Conservation (phyloP, 2,113 vertebrate species). For the Apeltes quadracus region DNA sequence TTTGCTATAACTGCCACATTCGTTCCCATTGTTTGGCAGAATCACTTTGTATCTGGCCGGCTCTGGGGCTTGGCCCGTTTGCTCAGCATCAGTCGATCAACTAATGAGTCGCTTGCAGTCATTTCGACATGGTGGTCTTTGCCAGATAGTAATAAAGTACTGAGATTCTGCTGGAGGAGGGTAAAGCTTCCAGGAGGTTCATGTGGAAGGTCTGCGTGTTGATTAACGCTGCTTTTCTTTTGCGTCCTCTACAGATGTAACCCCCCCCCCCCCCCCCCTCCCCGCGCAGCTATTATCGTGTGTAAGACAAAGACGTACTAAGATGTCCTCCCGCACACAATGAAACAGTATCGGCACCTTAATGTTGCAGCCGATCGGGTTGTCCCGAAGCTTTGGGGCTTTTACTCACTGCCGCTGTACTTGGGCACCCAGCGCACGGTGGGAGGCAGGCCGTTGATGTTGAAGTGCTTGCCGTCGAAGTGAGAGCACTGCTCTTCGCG, state of each 20-base stretch:
- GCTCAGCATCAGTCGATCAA: slow-evolving; percentile 52
- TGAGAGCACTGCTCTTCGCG: slow-evolving; percentile 94
- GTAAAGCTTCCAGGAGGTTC: slow-evolving; percentile 33
- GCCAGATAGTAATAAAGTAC: slow-evolving; percentile 59
- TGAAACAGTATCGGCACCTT: slow-evolving; percentile 19
- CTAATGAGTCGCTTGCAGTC: slow-evolving; percentile 56
- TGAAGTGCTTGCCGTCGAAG: slow-evolving; percentile 95
- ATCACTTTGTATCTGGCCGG: slow-evolving; percentile 8
- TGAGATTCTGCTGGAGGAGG: slow-evolving; percentile 32
- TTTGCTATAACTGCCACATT: slow-evolving; percentile 14
- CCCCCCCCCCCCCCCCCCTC: no score
- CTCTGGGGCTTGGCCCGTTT: slow-evolving; percentile 44
- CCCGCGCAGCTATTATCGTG: slow-evolving; percentile 3
- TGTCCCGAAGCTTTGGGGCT: neutral
- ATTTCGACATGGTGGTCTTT: slow-evolving; percentile 45
- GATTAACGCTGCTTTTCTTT: slow-evolving; percentile 32
- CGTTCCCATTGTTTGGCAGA: slow-evolving; percentile 22
- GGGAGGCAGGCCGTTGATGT: slow-evolving; percentile 93
- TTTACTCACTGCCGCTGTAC: slow-evolving; percentile 94
- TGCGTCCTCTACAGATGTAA: slow-evolving; percentile 23
- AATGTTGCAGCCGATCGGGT: neutral
- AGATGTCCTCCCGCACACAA: no score
- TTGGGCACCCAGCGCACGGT: slow-evolving; percentile 95
- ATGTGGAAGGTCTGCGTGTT: slow-evolving; percentile 27
- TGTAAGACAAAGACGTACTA: slow-evolving; percentile 15